Conservation (phyloP, 2,113 vertebrate genomes). For the Stercorarius parasiticus region DNA sequence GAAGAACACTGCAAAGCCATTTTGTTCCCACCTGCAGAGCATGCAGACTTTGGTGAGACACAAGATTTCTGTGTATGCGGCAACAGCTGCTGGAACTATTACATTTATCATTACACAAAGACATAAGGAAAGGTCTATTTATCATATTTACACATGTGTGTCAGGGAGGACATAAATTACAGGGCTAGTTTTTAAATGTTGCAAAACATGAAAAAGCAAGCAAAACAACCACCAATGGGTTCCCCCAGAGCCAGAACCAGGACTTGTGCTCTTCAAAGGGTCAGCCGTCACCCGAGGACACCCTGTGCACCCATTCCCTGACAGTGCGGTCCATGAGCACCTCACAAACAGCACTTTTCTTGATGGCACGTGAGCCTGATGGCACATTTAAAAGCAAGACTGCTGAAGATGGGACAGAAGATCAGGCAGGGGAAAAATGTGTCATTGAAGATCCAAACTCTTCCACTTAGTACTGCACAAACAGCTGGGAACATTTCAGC, state of each 20-base stretch:
- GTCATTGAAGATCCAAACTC: not conserved
- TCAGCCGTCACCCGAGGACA: not conserved
- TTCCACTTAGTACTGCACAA: not conserved
- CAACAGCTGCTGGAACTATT: not conserved
- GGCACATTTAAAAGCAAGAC: not conserved
- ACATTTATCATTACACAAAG: not conserved
- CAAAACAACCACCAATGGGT: not conserved
- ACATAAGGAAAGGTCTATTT: not conserved
- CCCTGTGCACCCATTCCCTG: not conserved
- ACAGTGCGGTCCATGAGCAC: not conserved
- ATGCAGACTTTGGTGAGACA: not conserved
- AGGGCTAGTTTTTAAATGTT: not conserved
- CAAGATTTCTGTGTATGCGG: not conserved
- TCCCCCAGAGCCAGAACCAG: not conserved
- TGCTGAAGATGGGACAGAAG: not conserved
- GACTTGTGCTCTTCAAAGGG: not conserved
- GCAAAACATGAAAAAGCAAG: not conserved
- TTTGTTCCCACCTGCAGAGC: not conserved
- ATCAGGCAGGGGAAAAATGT: not conserved
- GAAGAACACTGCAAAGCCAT: not conserved
- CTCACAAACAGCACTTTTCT: not conserved
- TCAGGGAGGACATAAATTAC: not conserved
- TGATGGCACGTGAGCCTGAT: not conserved
- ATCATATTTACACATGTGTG: not conserved
- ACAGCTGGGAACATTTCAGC: not conserved